Base-by-base conservation (phyloP, 2,888 invertebrate species). In the Melieria omissa region DNA sequence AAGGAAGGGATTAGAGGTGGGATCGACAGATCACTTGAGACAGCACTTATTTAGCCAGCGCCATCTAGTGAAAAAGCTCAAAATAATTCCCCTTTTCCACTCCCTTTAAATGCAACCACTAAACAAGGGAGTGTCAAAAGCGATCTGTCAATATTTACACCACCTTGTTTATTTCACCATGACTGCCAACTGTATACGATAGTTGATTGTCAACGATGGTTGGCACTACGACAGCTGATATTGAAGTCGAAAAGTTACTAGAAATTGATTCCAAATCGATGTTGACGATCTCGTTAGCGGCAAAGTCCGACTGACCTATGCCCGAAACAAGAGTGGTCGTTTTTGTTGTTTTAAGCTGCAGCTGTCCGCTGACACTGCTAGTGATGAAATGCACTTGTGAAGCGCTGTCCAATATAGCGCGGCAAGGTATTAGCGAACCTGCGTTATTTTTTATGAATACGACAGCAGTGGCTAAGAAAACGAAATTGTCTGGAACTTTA, bases 151-250 rank as follows among this genome's bases (percentile, higher is more conserved):
- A n/a, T n/a, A n/a, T n/a, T n/a, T n/a, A n/a, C n/a, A n/a, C n/a
- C n/a, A n/a, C n/a, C n/a, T n/a, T n/a, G n/a, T n/a, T n/a, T n/a
- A n/a, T n/a, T n/a, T n/a, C n/a, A n/a, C n/a, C n/a, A n/a, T 70
- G 1, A 58, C 74, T 14, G 74, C 71, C 4, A 75, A 64, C 7
- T n/a, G 66, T 45, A 45, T 66, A 10, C 52, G 60, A 67, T 10
- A 76, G 76, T 9, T 76, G 77, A 52, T 75, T 63, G 8, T 73
- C 74, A 1, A 74, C 76, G 4, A 76, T 78, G 12, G 63, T 75
- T 1, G 75, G 70, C 9, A 73, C 64, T 7, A 76, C 65, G 12
- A 72, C 58, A 5, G 78, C 77, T 62, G 71, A 45, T 45, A 77
- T 57, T 4, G 61, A 57, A 49, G 49, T 49, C 3, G 49, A 49